Percentiles rank a stretch among this genome's conserved stretches.
These are phyloP conservation scores for Phortica magna DNA, from an alignment of 2,888 invertebrate genomes.

Conservation along the genomic window DNA sequence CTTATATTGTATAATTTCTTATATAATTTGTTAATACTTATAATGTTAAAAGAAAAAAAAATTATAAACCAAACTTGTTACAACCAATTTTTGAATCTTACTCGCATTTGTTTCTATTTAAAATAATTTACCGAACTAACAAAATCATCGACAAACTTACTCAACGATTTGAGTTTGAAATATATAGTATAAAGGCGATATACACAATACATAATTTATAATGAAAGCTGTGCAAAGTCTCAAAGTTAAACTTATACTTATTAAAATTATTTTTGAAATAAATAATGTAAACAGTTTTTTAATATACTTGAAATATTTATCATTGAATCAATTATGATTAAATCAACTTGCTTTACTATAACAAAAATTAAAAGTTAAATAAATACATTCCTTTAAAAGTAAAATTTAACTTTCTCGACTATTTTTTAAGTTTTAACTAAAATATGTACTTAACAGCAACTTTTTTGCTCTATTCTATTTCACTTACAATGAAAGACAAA, in stretches of 20 bases:
- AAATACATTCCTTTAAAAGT: background rate
- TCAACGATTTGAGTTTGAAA: slow-evolving; percentile 1
- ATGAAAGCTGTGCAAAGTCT: slow-evolving; percentile 67
- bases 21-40: background rate
- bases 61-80: slow-evolving; percentile 8
- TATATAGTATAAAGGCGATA: background rate
- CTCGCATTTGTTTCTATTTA: slow-evolving; percentile 49
- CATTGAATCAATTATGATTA: slow-evolving; percentile 3
- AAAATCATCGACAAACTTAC: background rate
- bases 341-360: background rate
- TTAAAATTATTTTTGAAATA: slow-evolving; percentile 53
- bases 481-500: background rate
- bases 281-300: slow-evolving; percentile 36
- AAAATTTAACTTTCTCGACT: background rate
- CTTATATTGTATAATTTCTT: background rate
- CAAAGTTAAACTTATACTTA: slow-evolving; percentile 67
- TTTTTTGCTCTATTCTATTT: slow-evolving; percentile 1
- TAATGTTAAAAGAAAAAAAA: background rate
- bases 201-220: slow-evolving; percentile 41
- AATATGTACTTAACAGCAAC: background rate
- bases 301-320: slow-evolving; percentile 15
- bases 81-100: slow-evolving; percentile 50
- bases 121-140: background rate
- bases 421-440: background rate
- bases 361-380: background rate